These are phyloP conservation scores for Hydrolagus colliei DNA, from an alignment of 2,797 vertebrate genomes.

Conservation along the genomic window DNA sequence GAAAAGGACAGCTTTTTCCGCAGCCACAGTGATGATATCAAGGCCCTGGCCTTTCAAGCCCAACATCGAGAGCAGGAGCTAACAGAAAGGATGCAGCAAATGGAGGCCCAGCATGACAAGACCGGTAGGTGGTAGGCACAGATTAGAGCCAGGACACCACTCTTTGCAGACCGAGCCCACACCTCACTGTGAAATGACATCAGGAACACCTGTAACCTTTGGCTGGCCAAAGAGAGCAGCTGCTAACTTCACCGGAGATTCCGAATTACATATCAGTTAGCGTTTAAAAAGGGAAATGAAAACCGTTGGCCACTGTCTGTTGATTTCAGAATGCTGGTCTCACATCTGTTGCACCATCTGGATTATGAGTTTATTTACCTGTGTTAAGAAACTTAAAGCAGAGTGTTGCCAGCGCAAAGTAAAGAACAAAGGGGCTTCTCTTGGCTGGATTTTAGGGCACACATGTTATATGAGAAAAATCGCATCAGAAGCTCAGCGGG, in stretches of 20 bases:
- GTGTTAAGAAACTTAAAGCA: conserved; percentile 90
- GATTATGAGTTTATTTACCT: conserved; percentile 98
- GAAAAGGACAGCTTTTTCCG: conserved; percentile 72
- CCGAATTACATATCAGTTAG: conserved; percentile 84
- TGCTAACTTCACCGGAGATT: conserved; percentile 77
- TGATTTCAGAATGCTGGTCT: conserved; percentile 85
- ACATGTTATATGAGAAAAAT: conserved; percentile 99
- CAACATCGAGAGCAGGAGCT: conserved; percentile 76
- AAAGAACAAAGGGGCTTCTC: conserved; percentile 91
- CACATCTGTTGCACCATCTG: conserved; percentile 99
- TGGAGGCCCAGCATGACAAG: conserved; percentile 77
- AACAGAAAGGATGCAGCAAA: conserved; percentile 75
- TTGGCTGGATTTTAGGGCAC: conserved; percentile 86
- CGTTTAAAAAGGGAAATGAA: conserved; percentile 79
- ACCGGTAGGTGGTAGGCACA: conserved; percentile 77
- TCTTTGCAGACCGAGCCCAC: conserved; percentile 61
- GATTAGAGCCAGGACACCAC: conserved; percentile 62
- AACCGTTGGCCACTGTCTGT: conserved; percentile 82
- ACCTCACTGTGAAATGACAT: conserved; percentile 70
- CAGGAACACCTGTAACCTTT: conserved; percentile 90
- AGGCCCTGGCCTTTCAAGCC: conserved; percentile 65
- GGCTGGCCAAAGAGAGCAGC: conserved; percentile 84
- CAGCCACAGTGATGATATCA: conserved; percentile 65
- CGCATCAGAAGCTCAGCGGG: conserved; percentile 98
- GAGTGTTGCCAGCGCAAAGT: conserved; percentile 91